Percentiles rank a stretch among this genome's conserved stretches.
Conservation (phyloP, 2,797 vertebrate species). For the Phrynocephalus guinanensis region DNA sequence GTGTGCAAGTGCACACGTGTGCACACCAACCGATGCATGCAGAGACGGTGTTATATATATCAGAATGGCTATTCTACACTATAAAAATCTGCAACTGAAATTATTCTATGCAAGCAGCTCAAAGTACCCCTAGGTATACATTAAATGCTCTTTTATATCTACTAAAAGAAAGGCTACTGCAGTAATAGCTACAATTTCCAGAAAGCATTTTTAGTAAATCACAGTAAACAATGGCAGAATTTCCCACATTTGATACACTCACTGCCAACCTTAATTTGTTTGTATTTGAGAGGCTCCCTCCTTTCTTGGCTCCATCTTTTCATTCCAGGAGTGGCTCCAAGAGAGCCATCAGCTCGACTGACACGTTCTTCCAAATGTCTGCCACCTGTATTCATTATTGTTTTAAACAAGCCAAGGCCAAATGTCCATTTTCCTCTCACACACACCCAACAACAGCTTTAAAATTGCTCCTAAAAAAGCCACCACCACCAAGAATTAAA, state of each 20-base stretch:
- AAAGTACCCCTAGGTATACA: slow-evolving; percentile 2
- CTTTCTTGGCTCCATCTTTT: slow-evolving; percentile 24
- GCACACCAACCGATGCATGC: too few species aligned
- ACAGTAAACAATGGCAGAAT: slow-evolving; percentile 56
- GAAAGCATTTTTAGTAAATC: slow-evolving; percentile 49
- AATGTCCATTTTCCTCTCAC: neutral
- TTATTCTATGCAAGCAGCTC: slow-evolving; percentile 19
- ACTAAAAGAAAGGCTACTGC: slow-evolving; percentile 39
- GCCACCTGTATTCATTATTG: slow-evolving; percentile 7
- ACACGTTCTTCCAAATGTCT: slow-evolving; percentile 35
- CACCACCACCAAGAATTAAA: neutral
- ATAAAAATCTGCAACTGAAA: slow-evolving; percentile 12
- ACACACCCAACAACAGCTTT: slow-evolving; percentile 12
- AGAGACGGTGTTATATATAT: too few species aligned
- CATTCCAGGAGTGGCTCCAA: slow-evolving; percentile 15
- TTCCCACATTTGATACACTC: slow-evolving; percentile 31
- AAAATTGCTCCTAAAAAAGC: neutral
- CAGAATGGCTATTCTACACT: neutral
- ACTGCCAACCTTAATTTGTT: slow-evolving; percentile 40
- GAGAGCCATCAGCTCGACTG: slow-evolving; percentile 20
- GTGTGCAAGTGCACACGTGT: neutral
- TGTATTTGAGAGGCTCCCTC: slow-evolving; percentile 22
- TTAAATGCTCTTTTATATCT: slow-evolving; percentile 43
- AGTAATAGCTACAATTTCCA: slow-evolving; percentile 62
- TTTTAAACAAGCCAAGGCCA: slow-evolving; percentile 13